Base-by-base conservation (phyloP, 2,888 invertebrate genomes). In the Drosophila aldrichi region DNA sequence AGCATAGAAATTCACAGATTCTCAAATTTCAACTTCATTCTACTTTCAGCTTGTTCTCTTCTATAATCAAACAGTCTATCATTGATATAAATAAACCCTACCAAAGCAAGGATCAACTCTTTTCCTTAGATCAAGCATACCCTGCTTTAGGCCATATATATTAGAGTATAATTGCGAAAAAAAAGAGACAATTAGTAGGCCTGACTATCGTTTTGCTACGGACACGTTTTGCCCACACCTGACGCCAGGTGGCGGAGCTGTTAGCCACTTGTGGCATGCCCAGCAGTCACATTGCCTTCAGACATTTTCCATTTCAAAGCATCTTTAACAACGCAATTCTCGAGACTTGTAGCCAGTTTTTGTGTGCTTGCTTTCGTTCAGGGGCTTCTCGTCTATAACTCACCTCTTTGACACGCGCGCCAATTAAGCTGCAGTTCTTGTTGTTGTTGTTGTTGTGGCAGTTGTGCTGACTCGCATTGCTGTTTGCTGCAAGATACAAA, bases 201-300 rank as follows among this genome's bases (percentile, higher is more conserved):
- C 9, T 38, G 43, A 56, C 14, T 40, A 51, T 46, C 49, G 62
- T 52, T 65, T 52, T 65, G 55, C 49, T 55, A 46, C 49, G 43
- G 60, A 74, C 79, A 77, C 77, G 79, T 74, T 67, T 55, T 43
- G 61, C 63, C 63, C 79, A 70, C 66, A 67, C 75, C 63, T 66
- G 67, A 38, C 29, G 61, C 29, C 54, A 59, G 5, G 32, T 60
- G 41, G 46, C 64, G 14, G 34, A 59, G 56, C 41, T 56, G 52
- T 44, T 56, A 48, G 74, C 85, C 85, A 86, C 86, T 86, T 86
- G 86, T 86, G 88, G 86, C 90, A 82, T 85, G 85, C 85, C 90
- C 63, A 72, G 62, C 62, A 84, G 88, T 68, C 77, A 75, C 72
- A 71, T 70, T 61, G 29, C 60, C 65, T 49, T 55, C 61, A 88